Conservation (phyloP, 1,140 invertebrate species). For the Agrilus planipennis region DNA sequence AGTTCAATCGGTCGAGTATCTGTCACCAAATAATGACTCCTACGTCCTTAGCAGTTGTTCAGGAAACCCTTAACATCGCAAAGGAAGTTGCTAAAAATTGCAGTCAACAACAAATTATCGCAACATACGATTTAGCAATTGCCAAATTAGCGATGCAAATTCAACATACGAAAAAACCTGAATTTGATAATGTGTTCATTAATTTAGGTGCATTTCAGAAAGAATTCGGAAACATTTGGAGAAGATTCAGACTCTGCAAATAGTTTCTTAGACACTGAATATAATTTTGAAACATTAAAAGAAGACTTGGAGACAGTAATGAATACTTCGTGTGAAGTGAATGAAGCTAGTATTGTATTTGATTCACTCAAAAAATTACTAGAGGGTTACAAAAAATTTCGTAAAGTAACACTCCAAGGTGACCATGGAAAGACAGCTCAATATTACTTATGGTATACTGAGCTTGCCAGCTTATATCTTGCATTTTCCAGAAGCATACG, state of each 20-base stretch:
- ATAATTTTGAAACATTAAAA: background rate
- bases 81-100: background rate
- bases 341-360: background rate
- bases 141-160: slow-evolving; percentile 4
- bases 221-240: background rate
- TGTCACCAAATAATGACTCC: background rate
- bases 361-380: background rate
- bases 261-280: background rate
- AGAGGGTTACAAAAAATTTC: background rate
- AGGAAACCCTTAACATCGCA: background rate
- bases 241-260: background rate
- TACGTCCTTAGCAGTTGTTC: background rate
- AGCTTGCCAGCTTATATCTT: slow-evolving; percentile 1
- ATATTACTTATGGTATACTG: slow-evolving; percentile 10
- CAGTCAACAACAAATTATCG: background rate
- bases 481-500: slow-evolving; percentile 22
- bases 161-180: background rate
- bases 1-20: background rate
- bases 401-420: slow-evolving; percentile 14
- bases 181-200: slow-evolving; percentile 4
- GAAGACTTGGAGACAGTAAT: background rate
- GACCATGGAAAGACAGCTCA: slow-evolving; percentile 28
- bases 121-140: too few relatives aligned
- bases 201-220: slow-evolving; percentile 1
- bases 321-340: background rate